Conservation (phyloP, 2,113 vertebrate genomes). For the Tetrao urogallus region DNA sequence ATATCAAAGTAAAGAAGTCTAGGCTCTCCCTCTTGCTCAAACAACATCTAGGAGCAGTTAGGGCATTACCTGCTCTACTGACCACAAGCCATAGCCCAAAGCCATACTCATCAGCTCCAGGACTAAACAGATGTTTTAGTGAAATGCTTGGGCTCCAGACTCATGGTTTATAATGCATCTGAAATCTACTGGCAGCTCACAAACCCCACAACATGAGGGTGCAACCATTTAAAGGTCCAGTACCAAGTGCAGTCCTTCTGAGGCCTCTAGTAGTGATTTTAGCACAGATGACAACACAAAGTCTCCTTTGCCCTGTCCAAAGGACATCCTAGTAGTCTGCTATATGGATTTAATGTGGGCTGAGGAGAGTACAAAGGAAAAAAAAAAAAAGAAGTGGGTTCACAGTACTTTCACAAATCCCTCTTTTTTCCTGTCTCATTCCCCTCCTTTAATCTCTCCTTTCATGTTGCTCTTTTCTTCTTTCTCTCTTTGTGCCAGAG, state of each 20-base stretch:
- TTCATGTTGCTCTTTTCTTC: slow-evolving; percentile 45
- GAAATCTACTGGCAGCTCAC: background rate
- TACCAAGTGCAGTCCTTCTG: background rate
- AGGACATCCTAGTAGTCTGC: background rate
- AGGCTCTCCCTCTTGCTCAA: background rate
- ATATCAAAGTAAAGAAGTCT: background rate
- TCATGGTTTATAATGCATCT: background rate
- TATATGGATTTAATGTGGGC: background rate
- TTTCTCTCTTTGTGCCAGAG: background rate
- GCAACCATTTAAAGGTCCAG: background rate
- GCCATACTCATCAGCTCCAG: background rate
- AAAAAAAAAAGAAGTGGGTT: slow-evolving; percentile 1
- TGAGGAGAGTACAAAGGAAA: background rate
- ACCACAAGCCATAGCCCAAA: background rate
- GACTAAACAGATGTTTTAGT: background rate
- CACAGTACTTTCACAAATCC: slow-evolving; percentile 35
- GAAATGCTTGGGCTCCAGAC: background rate
- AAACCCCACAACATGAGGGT: background rate
- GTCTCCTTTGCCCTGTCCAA: background rate
- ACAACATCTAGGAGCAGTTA: background rate
- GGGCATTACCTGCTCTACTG: background rate
- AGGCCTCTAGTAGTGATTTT: background rate
- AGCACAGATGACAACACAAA: background rate
- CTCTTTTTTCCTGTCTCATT: background rate
- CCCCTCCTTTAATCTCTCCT: slow-evolving; percentile 38